Evolutionary conservation across 2,113 vertebrate genomes (phyloP).

Genomic region (Xenopus tropicalis): UCB_Xtro_10.0 CM004446.2:89729001-89729500

Average conservation of each 20-base stretch:
- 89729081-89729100: too few species aligned
- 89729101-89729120: too few species aligned
- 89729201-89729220: too few species aligned
- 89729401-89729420: constrained; percentile 48
- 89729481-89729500: too few species aligned
- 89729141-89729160: too few species aligned
- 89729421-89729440: constrained; percentile 49
- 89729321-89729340: constrained; percentile 87
- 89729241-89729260: constrained; percentile 39
- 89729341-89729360: constrained; percentile 87
- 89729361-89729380: constrained; percentile 28
- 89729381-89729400: constrained; percentile 31
- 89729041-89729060: too few species aligned
- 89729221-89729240: background rate
- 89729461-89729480: constrained; percentile 22
- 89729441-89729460: constrained; percentile 61
- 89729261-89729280: constrained; percentile 65
- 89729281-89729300: constrained; percentile 96
- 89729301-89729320: constrained; percentile 79
- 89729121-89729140: too few species aligned
- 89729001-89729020: too few species aligned
- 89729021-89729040: too few species aligned
- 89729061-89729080: too few species aligned
- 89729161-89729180: too few species aligned
- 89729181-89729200: too few species aligned